Evolutionary conservation across 1,140 invertebrate genomes (phyloP), one percentile per base, ranked within the genome.

Genomic region (Cotesia glomerata): DNA sequence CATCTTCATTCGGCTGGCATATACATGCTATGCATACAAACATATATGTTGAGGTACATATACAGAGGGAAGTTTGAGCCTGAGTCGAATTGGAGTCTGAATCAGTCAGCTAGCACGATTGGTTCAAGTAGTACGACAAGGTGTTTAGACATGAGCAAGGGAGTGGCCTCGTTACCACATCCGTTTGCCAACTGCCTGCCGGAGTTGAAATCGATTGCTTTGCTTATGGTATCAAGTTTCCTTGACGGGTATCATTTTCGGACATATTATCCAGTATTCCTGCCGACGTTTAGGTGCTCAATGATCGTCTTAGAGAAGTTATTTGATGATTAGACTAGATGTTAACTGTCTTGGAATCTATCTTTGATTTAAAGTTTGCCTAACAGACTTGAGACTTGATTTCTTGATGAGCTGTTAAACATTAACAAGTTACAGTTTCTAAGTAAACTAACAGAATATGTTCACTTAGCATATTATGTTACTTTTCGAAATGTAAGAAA

Each of bases 151-250:
- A 71, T 64, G 51, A 71, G 34, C 49, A 13, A 63, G 16, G 69
- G 61, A 65, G 58, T 71, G 62, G 59, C 61, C 61, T 71, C 61
- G 69, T 71, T 64, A 71, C 56, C 45, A 61, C 36, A 63, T 71
- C 69, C 61, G 69, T 71, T 71, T 71, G 69, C 62, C 45, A 39
- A 58, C 61, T 51, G 49, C 49, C 14, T 62, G 36, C 45, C 39
- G 49, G 34, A 64, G 45, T 54, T 11, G 11, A 71, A 51, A 71
- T 71, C 69, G 69, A 71, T 71, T 32, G 69, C 62, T 26, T 18
- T 35, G 18, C 56, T 26, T 18, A 18, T 51, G 13, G 18, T 61
- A 58, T 58, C n/a, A 14, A 34, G 52, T 59, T 58, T 35, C 56
- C 69, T 34, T 45, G 14, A 14, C 39, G 16, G 18, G 51, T 52